phyloP scores from a whole-genome alignment of 53 echinoderm and acorn worm genomes.

The Astropecten irregularis region DNA sequence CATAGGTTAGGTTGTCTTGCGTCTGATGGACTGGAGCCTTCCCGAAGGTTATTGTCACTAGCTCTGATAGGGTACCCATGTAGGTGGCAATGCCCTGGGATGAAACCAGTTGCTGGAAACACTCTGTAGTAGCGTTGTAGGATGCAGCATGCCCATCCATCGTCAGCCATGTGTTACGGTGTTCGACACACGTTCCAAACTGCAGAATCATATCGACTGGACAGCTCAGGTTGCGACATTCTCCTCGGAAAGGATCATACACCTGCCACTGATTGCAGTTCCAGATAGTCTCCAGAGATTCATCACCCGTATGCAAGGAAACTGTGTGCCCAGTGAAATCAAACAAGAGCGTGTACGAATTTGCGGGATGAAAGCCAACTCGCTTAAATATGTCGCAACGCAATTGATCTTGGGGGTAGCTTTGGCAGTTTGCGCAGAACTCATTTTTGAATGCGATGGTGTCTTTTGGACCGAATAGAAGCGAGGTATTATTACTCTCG shows the following conservation, averaged over 20 bases:
- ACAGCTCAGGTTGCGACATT: background rate
- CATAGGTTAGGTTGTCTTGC: no score
- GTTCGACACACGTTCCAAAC: background rate
- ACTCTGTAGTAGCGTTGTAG: background rate
- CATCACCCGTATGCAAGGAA: background rate
- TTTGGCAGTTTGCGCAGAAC: constrained; percentile 45
- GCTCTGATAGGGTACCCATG: background rate
- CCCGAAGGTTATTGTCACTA: no score
- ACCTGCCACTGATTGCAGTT: background rate
- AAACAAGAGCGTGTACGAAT: constrained; percentile 9
- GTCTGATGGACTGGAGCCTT: no score
- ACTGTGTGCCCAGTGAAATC: background rate
- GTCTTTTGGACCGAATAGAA: background rate
- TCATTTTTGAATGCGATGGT: constrained; percentile 23
- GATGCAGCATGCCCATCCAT: no score
- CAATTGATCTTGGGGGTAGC: no score
- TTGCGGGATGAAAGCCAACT: no score
- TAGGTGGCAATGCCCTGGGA: background rate
- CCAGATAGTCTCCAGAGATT: background rate
- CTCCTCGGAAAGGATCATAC: background rate
- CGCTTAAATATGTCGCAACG: no score
- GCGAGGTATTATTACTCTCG: background rate
- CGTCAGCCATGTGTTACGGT: no score
- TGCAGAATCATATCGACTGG: background rate
- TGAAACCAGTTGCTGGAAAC: background rate